Percentiles rank a stretch among this genome's conserved stretches.
Evolutionary conservation across 2,113 vertebrate species (phyloP).

Genomic region (Girardinichthys multiradiatus): DNA sequence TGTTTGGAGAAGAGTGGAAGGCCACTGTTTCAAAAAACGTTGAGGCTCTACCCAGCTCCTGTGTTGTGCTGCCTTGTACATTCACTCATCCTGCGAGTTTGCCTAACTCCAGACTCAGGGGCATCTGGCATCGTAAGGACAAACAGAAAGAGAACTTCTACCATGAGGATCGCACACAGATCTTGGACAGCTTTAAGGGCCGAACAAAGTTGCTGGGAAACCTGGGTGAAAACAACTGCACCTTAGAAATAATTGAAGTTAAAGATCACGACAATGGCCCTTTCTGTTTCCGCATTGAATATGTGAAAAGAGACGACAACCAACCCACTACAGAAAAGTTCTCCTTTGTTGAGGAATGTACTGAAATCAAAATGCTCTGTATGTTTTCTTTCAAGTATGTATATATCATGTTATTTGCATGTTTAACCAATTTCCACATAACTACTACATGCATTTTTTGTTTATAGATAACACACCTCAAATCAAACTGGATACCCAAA

Average conservation of each 20-base stretch:
- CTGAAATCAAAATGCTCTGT: conserved; percentile 31
- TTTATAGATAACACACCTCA: conserved; percentile 25
- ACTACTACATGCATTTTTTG: too few relatives aligned
- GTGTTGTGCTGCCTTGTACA: conserved; percentile 70
- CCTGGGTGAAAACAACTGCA: conserved; percentile 59
- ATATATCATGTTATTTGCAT: too few relatives aligned
- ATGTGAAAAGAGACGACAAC: not conserved
- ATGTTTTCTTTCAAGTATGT: conserved; percentile 10
- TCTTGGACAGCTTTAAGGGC: conserved; percentile 29
- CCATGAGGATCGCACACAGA: rapidly evolving
- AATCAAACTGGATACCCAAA: not conserved
- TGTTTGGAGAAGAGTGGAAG: conserved; percentile 48
- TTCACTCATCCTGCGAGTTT: conserved; percentile 49
- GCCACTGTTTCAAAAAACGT: not conserved
- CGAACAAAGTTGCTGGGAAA: conserved; percentile 63
- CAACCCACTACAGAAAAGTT: not conserved
- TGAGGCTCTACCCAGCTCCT: conserved; percentile 55
- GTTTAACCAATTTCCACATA: too few relatives aligned
- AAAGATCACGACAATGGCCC: conserved; percentile 60
- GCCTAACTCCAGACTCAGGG: conserved; percentile 40
- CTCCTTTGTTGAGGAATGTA: conserved; percentile 61
- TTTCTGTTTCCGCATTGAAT: conserved; percentile 72
- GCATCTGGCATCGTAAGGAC: conserved; percentile 49
- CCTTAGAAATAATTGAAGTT: conserved; percentile 54
- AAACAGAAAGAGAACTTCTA: rapidly evolving